Conservation (phyloP, 2,797 vertebrate genomes). For the Dendrocincla fuliginosa region DNA sequence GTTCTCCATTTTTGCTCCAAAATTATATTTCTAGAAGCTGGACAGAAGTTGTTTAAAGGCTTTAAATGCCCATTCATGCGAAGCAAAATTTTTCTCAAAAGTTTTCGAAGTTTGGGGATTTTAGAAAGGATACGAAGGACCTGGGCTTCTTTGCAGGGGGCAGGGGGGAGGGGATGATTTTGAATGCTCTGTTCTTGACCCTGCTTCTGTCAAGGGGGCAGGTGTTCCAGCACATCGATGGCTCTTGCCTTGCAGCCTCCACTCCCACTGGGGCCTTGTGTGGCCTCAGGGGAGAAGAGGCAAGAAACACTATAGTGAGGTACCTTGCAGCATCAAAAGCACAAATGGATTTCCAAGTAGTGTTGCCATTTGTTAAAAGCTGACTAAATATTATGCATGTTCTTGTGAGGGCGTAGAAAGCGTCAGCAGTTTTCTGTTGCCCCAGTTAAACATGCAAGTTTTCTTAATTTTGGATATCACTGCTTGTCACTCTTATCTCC, state of each 20-base stretch:
- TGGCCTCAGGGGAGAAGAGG: not conserved
- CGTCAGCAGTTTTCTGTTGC: not conserved
- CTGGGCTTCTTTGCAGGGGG: not conserved
- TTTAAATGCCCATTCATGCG: not conserved
- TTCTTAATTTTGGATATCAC: not conserved
- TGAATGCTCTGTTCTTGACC: not conserved
- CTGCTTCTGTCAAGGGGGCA: not conserved
- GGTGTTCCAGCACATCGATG: not conserved
- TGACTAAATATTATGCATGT: fast-evolving
- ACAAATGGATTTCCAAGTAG: not conserved
- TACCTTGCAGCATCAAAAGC: not conserved
- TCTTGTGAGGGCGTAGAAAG: not conserved
- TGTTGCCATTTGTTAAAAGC: not conserved
- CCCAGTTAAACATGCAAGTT: not conserved
- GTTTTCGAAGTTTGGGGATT: not conserved
- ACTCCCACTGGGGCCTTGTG: not conserved
- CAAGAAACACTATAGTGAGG: not conserved
- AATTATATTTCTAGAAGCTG: not conserved
- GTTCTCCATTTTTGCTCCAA: not conserved
- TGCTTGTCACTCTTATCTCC: not conserved
- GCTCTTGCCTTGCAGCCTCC: not conserved
- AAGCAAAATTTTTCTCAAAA: not conserved
- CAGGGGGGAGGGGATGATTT: not conserved
- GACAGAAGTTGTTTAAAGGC: not conserved
- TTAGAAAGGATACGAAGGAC: not conserved